Evolutionary conservation across 1,140 invertebrate species (phyloP).

Genomic region (Neodiprion virginianus): DNA sequence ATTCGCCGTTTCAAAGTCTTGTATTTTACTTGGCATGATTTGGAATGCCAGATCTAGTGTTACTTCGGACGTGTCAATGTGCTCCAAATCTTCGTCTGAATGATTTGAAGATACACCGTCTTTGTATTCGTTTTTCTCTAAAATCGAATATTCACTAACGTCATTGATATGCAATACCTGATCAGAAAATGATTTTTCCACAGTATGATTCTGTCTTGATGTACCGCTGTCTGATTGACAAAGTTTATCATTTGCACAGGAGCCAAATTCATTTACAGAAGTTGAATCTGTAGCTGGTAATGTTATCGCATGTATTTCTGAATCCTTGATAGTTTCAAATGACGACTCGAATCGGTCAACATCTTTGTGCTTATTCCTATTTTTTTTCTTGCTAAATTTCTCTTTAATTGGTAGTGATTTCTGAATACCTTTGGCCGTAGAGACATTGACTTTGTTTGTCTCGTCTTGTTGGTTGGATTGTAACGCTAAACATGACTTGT

Average conservation of each 20-base stretch:
- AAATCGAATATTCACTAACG: constrained; percentile 48
- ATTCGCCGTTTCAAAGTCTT: background rate
- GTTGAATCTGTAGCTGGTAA: background rate
- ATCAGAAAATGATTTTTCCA: background rate
- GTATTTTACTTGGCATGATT: background rate
- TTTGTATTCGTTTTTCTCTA: constrained; percentile 30
- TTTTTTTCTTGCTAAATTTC: background rate
- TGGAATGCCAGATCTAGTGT: constrained; percentile 13
- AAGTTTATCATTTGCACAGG: background rate
- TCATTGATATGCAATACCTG: constrained; percentile 34
- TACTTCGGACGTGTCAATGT: constrained; percentile 43
- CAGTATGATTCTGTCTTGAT: background rate
- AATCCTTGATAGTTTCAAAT: constrained; percentile 4
- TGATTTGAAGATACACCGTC: constrained; percentile 32
- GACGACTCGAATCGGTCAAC: background rate
- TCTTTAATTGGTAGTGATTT: background rate
- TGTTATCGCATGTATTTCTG: background rate
- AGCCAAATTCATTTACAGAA: background rate
- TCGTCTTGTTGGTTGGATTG: no score
- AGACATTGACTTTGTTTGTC: background rate
- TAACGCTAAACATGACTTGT: background rate
- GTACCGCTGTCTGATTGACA: background rate
- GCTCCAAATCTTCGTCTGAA: constrained; percentile 53
- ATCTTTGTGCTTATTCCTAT: background rate
- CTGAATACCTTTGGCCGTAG: background rate